Evolutionary conservation across 2,113 vertebrate genomes (phyloP).

Genomic region (Oryzias woworae): DNA sequence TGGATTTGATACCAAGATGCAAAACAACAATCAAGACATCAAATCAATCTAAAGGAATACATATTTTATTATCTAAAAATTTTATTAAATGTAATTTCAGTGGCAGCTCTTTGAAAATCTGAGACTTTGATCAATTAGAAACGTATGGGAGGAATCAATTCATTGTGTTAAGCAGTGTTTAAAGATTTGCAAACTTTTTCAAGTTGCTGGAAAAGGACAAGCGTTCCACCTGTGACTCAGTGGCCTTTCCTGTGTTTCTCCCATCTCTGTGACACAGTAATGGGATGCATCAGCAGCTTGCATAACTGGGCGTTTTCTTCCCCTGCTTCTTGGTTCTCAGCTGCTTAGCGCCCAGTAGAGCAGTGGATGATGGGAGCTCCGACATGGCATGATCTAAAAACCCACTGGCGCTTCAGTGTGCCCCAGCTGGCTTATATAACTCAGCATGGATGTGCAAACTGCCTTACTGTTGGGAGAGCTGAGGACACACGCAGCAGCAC

Average conservation of each 20-base stretch:
- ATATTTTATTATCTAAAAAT: no score
- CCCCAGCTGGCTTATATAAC: constrained; percentile 76
- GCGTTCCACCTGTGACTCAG: constrained; percentile 3
- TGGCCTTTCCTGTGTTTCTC: constrained; percentile 10
- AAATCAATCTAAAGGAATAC: no score
- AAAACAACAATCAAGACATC: no score
- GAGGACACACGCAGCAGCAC: constrained; percentile 35
- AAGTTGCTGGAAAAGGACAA: constrained; percentile 4
- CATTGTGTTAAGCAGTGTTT: neutral
- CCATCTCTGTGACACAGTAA: constrained; percentile 11
- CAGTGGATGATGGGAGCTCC: constrained; percentile 73
- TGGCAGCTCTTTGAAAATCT: no score
- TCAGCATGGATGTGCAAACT: constrained; percentile 66
- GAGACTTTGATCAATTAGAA: no score
- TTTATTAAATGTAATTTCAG: no score
- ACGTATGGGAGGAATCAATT: no score
- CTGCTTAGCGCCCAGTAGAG: constrained; percentile 64
- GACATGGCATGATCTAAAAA: constrained; percentile 73
- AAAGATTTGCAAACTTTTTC: neutral
- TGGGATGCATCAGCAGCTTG: constrained; percentile 40
- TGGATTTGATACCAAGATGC: no score
- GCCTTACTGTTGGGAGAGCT: constrained; percentile 55
- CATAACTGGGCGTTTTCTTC: constrained; percentile 58
- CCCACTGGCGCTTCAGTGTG: constrained; percentile 69
- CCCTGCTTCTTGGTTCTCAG: constrained; percentile 54